A percentile compares a stretch with the other conserved stretches of the same genome.
Evolutionary conservation across 2,113 vertebrate species (phyloP).

Genomic region (Phyllopteryx taeniolatus): DNA sequence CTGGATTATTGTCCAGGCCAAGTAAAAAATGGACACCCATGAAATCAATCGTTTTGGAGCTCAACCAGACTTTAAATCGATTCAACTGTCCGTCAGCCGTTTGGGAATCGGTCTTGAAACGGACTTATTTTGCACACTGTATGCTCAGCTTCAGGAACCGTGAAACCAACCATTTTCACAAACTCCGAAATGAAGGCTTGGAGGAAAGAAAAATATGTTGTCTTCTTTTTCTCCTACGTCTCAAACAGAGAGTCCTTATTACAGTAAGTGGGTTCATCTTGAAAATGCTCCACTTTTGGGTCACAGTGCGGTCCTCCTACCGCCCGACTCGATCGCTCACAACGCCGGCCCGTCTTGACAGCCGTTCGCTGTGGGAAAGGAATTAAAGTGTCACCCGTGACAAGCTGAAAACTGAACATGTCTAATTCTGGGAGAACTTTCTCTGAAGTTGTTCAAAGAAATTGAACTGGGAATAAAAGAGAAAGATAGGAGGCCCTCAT

Average conservation of each 20-base stretch:
- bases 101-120: neutral
- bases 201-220: neutral
- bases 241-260: neutral
- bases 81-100: neutral
- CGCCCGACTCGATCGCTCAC: neutral
- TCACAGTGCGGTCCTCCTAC: neutral
- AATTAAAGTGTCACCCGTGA: slow-evolving; percentile 31
- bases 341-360: slow-evolving; percentile 16
- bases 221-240: neutral
- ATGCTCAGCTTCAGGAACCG: neutral
- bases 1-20: neutral
- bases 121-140: neutral
- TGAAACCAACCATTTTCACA: neutral
- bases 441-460: neutral
- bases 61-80: neutral
- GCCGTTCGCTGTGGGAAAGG: slow-evolving; percentile 17
- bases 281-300: slow-evolving; percentile 5
- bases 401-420: slow-evolving; percentile 1
- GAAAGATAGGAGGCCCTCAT: neutral
- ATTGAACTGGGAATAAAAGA: neutral
- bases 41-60: neutral
- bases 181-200: neutral
- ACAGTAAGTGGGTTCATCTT: neutral
- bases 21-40: neutral
- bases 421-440: slow-evolving; percentile 2